Evolutionary conservation across 1,140 invertebrate genomes (phyloP), one percentile per base, ranked within the genome.

Genomic region (Ceratina australensis): DNA sequence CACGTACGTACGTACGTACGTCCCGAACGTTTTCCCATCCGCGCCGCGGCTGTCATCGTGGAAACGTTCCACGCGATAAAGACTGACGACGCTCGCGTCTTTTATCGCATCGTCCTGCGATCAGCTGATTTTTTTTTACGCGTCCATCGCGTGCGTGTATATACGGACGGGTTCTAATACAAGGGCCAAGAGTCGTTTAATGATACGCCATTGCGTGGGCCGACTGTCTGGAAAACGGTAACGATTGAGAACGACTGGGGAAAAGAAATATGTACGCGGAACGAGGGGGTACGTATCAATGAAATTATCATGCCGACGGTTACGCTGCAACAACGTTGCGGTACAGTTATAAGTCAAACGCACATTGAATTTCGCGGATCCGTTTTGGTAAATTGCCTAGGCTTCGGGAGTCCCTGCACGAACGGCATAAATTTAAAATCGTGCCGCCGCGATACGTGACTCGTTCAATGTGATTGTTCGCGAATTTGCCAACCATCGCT

Each of bases 71-170:
- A 4, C 33, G 22, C 28, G n/a, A 50, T 49, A 75, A 75, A 13
- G 24, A 28, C 26, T 15, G 13, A 1, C 13, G 24, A 16, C 33
- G 22, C 13, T 10, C 16, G 8, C 18, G 8, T 33, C 54, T 28
- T 42, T 24, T 71, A 26, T 72, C 26, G 28, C 47, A 66, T 66
- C 22, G 18, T 54, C 3, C 1, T 2, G 20, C 63, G 72, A 67
- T 75, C 72, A 75, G 72, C 63, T 75, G 72, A 75, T 67, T 75
- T 68, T 66, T 66, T 74, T 75, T 73, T 54, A 20, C 22, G 5
- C 18, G 15, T 16, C 22, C 22, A 22, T 28, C 63, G 61, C 52
- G 52, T 66, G 72, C 52, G 57, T 47, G 52, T 52, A 47, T 56
- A 73, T 50, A 49, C n/a, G 15, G 22, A 74, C 28, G 24, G 18